phyloP scores from a whole-genome alignment of 2,113 vertebrate species.

The Toxostoma redivivum region DNA sequence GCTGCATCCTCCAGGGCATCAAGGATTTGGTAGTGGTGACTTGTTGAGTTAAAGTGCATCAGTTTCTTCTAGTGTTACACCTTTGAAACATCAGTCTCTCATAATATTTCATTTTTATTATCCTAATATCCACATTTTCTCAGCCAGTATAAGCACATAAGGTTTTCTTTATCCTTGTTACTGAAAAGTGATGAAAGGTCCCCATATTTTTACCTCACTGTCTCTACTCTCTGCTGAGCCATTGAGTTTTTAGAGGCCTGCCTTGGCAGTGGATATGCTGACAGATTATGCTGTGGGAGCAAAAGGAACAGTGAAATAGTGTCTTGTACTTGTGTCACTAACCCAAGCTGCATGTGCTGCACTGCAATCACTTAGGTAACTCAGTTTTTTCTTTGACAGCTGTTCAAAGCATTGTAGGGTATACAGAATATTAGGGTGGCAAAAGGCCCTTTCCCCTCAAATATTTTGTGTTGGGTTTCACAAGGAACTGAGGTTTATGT shows the following conservation, averaged over 20 bases:
- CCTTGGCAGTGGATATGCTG: neutral
- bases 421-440: neutral
- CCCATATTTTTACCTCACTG: neutral
- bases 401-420: neutral
- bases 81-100: neutral
- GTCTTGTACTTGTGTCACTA: neutral
- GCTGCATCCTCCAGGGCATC: neutral
- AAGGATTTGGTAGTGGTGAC: neutral
- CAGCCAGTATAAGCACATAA: neutral
- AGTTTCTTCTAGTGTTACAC: neutral
- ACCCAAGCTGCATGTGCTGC: neutral
- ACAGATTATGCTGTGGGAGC: neutral
- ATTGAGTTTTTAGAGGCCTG: neutral
- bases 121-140: neutral
- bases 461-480: neutral
- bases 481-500: neutral
- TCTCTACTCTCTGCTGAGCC: neutral
- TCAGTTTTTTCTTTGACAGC: neutral
- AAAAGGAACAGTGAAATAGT: neutral
- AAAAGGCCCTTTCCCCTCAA: neutral
- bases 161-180: neutral
- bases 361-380: neutral
- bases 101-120: constrained; percentile 1
- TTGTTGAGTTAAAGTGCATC: neutral
- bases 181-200: neutral